These are phyloP conservation scores for Malurus leucopterus DNA, from an alignment of 2,797 vertebrate genomes.

Conservation along the genomic window DNA sequence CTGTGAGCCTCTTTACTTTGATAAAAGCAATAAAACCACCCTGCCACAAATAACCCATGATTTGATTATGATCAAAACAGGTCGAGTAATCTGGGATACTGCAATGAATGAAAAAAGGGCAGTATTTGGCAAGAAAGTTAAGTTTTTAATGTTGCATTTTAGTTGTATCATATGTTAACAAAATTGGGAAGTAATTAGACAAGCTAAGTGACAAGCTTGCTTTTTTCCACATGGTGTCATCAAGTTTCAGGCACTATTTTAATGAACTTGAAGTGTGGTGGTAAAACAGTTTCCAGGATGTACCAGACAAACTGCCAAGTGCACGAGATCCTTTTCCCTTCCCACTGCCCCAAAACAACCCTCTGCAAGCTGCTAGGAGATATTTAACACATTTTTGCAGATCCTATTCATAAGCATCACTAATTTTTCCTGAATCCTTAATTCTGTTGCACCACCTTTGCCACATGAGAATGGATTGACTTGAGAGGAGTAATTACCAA, in stretches of 20 bases:
- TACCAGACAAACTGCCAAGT: neutral
- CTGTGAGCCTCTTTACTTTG: neutral
- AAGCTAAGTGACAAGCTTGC: neutral
- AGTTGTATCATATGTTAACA: conserved; percentile 12
- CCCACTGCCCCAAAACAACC: neutral
- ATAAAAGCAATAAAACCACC: neutral
- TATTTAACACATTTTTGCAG: neutral
- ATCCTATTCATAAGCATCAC: neutral
- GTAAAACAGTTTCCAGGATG: neutral
- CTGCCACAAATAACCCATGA: neutral
- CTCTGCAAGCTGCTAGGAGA: neutral
- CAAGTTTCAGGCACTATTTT: neutral
- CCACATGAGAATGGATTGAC: conserved; percentile 29
- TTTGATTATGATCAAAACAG: neutral
- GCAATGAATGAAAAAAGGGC: neutral
- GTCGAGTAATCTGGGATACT: neutral
- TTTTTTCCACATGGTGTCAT: neutral
- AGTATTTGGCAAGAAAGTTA: neutral
- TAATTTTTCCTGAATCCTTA: conserved; percentile 2
- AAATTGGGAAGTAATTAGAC: conserved; percentile 37
- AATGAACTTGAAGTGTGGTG: neutral
- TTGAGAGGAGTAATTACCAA: conserved; percentile 34
- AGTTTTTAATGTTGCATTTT: conserved; percentile 20
- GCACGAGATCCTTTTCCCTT: neutral
- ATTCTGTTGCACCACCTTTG: conserved; percentile 29